Evolutionary conservation across 2,888 invertebrate species (phyloP), one percentile per base, ranked within the genome.

Genomic region (Mythimna albipuncta): DNA sequence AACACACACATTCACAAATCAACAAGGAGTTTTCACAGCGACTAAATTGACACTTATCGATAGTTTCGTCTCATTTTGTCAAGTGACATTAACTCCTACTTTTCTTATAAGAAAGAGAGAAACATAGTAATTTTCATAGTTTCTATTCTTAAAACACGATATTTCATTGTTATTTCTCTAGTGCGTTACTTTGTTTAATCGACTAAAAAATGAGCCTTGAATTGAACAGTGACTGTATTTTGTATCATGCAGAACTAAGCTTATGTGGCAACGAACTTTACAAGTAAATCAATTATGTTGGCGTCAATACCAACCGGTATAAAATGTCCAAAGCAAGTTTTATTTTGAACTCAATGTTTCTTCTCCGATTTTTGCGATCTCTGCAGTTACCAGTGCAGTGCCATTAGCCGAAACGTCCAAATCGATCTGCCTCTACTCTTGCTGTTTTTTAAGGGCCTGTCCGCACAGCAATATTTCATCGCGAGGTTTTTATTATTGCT

Each of bases 1-100:
- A 68, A 85, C 74, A 77, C 79, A 84, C 81, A 87, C 87, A 85
- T 77, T 77, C 76, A 79, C 81, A 72, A 67, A 70, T 59, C 55
- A 68, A 75, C 70, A 69, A 63, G 68, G 71, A 79, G 75, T 83
- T 79, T 77, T 78, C 71, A 75, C 64, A 62, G 41, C 76, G 76
- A 69, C 67, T 70, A 82, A 78, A 69, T 77, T 76, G 72, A 54
- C 11, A 61, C 19, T 32, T 79, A 69, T 67, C 75, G 68, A 78
- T 84, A 80, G 68, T 41, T 65, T 80, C 26, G 38, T 85, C 87
- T 81, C 73, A 69, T 77, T 87, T 82, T 64, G 13, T 35, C 78
- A 59, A 69, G 61, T 19, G 59, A 58, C n/a, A 21, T 67, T 10
- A 11, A 11, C n/a, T 13, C 26, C 47, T 26, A 35, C n/a, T 4